phyloP scores from a whole-genome alignment of 2,888 invertebrate species.

The Colostygia pectinataria region DNA sequence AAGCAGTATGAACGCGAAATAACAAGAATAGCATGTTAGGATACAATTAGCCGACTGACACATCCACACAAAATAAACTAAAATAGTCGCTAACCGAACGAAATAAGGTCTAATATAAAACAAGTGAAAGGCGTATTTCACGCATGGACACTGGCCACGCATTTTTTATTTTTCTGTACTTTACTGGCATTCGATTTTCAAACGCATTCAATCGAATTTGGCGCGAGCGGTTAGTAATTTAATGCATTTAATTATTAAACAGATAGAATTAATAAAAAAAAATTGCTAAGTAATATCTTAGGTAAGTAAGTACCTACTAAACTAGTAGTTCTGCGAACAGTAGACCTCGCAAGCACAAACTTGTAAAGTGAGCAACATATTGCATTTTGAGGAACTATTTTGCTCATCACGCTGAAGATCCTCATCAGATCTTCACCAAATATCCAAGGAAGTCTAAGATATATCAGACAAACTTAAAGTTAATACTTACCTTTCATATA shows the following conservation, averaged over 20 bases:
- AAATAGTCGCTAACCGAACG: constrained; percentile 10
- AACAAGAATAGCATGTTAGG: constrained; percentile 40
- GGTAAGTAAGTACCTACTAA: too few species aligned
- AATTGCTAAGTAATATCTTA: too few species aligned
- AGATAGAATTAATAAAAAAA: too few species aligned
- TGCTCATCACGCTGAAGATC: too few species aligned
- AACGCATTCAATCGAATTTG: constrained; percentile 7
- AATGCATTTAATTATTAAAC: constrained; percentile 10
- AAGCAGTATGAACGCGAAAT: constrained; percentile 16
- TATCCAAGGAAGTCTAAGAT: too few species aligned
- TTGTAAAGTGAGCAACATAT: too few species aligned
- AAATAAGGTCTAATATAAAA: constrained; percentile 39
- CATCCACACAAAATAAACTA: not conserved
- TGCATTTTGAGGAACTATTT: too few species aligned
- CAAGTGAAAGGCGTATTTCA: constrained; percentile 44
- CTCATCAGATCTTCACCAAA: too few species aligned
- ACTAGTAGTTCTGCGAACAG: too few species aligned
- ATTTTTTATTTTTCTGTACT: constrained; percentile 32
- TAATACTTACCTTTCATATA: too few species aligned
- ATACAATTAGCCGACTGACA: constrained; percentile 32
- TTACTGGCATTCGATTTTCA: constrained; percentile 19
- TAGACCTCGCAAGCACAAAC: too few species aligned
- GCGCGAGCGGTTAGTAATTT: constrained; percentile 2
- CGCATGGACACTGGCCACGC: constrained; percentile 49
- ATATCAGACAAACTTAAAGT: too few species aligned